A percentile compares a stretch with the other conserved stretches of the same genome.
Conservation (phyloP, 2,888 invertebrate species). For the Tachystola acroxantha region DNA sequence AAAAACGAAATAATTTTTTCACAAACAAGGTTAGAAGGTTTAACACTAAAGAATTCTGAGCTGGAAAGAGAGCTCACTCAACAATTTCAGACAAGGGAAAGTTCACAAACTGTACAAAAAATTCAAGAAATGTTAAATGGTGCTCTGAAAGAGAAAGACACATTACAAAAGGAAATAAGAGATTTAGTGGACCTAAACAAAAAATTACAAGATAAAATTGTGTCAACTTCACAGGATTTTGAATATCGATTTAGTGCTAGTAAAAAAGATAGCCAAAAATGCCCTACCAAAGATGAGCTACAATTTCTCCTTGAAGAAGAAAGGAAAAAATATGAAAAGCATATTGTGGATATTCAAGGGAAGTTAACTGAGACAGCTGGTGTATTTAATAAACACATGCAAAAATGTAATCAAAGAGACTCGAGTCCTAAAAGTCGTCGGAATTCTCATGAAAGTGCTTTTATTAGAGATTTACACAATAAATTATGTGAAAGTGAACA, state of each 20-base stretch:
- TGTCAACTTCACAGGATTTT: slow-evolving; percentile 25
- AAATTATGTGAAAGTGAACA: slow-evolving; percentile 71
- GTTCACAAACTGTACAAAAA: slow-evolving; percentile 25
- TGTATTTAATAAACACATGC: slow-evolving; percentile 51
- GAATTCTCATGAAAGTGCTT: slow-evolving; percentile 35
- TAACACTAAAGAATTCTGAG: slow-evolving; percentile 59
- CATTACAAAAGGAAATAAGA: slow-evolving; percentile 63
- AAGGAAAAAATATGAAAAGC: slow-evolving; percentile 62
- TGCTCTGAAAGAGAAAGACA: slow-evolving; percentile 54
- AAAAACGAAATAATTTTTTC: slow-evolving; percentile 78
- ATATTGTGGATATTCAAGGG: slow-evolving; percentile 49
- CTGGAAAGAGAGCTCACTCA: slow-evolving; percentile 78
- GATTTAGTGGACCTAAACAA: slow-evolving; percentile 67
- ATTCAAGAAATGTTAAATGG: slow-evolving; percentile 40
- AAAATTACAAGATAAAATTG: slow-evolving; percentile 65
- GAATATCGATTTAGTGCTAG: slow-evolving; percentile 36
- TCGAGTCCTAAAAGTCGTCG: slow-evolving; percentile 20
- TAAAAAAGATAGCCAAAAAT: slow-evolving; percentile 24
- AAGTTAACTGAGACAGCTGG: slow-evolving; percentile 56
- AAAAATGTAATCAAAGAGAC: slow-evolving; percentile 35
- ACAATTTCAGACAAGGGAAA: slow-evolving; percentile 24
- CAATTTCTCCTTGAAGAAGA: slow-evolving; percentile 56
- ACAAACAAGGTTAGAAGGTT: slow-evolving; percentile 74
- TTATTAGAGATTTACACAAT: slow-evolving; percentile 58
- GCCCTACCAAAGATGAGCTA: slow-evolving; percentile 56